Evolutionary conservation across 2,113 vertebrate genomes (phyloP).

Genomic region (Cathartes aura): DNA sequence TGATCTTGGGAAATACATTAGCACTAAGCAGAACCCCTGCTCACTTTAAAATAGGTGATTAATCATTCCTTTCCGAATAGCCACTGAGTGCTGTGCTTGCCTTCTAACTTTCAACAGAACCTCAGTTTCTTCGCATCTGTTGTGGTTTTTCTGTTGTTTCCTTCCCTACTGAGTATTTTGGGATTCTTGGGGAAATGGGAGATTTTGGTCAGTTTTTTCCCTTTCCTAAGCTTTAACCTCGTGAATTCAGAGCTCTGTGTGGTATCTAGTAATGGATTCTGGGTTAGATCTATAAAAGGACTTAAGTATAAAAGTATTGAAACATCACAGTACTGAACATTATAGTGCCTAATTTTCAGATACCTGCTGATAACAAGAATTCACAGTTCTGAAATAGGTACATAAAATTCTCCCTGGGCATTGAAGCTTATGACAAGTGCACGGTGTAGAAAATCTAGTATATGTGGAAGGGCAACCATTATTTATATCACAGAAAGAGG

Average conservation of each 20-base stretch:
- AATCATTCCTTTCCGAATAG: neutral
- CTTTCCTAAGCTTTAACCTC: neutral
- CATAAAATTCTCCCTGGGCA: too few relatives aligned
- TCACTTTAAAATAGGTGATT: neutral
- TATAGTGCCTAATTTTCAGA: neutral
- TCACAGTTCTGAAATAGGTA: neutral
- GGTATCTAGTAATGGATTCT: neutral
- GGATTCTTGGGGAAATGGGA: neutral
- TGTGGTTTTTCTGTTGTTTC: neutral
- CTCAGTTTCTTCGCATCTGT: neutral
- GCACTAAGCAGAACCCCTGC: neutral
- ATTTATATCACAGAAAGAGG: neutral
- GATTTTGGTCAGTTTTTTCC: neutral
- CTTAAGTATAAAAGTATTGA: neutral
- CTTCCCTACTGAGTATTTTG: neutral
- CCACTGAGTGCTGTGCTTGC: neutral
- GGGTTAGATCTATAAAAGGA: neutral
- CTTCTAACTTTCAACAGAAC: neutral
- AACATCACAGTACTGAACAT: neutral
- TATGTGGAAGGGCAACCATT: neutral
- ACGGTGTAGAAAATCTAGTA: neutral
- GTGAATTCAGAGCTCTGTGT: neutral
- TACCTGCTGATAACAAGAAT: neutral
- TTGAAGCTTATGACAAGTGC: neutral
- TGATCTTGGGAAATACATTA: slow-evolving; percentile 20